Base-by-base conservation (phyloP, 2,888 invertebrate genomes). In the Xanthorhoe designata region DNA sequence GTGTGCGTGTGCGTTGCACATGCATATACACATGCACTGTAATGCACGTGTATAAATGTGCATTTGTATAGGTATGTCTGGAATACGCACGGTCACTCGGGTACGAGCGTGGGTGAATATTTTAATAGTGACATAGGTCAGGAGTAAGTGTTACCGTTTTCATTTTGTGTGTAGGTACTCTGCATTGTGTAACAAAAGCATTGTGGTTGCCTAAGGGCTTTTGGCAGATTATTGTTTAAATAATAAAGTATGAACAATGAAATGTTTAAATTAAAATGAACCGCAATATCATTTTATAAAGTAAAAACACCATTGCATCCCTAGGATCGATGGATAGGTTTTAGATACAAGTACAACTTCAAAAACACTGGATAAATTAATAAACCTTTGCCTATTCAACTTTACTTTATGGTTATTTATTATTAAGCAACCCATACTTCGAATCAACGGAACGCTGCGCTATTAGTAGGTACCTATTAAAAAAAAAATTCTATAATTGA, bases 41-140 rank as follows among this genome's bases (percentile, higher is more conserved):
- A 66, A 50, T 74, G 70, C 70, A 74, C 63, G 53, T 53, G 49
- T 54, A 72, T 24, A 24, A 24, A 24, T 24, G 24, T 24, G 24
- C 24, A 24, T 32, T 58, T 56, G 59, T 64, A 65, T 67, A 62
- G 7, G 73, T 75, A 78, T 75, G 68, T 71, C 69, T 72, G 75
- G 76, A 72, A 77, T 71, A 55, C 45, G 32, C 19, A 75, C 86
- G 86, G 88, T 88, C 87, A 88, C 76, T 85, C 80, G 85, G 83
- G 74, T 85, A 87, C 80, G 73, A 76, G 73, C 72, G 72, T 70
- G 73, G 74, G 73, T 73, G 73, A 77, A 75, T 78, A 73, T 78
- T 81, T n/a, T 73, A 74, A 72, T 61, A 77, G 81, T 87, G 82
- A 74, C 82, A 78, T 87, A 89, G 90, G 86, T 89, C 89, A 82